These are phyloP conservation scores for Dufourea novaeangliae DNA, from an alignment of 1,140 invertebrate species.

Conservation along the genomic window DNA sequence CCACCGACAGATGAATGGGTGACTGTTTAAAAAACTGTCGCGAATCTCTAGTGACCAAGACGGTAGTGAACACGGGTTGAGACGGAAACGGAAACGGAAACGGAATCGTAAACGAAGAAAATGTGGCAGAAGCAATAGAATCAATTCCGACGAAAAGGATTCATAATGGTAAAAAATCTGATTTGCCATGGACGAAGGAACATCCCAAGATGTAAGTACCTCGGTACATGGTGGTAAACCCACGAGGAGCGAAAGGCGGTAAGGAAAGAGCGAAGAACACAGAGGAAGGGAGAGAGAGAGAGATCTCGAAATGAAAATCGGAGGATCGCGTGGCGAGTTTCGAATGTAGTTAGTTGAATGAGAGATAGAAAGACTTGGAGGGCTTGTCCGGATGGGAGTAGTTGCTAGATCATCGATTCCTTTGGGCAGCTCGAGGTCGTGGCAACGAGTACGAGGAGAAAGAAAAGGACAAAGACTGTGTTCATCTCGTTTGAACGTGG, in stretches of 20 bases:
- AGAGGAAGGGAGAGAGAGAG: background rate
- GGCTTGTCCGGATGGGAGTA: constrained; percentile 56
- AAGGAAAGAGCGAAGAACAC: too few species aligned
- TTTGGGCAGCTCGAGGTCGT: constrained; percentile 21
- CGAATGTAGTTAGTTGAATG: constrained; percentile 1
- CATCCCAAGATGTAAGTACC: background rate
- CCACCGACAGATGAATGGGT: background rate
- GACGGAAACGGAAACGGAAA: background rate
- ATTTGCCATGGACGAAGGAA: background rate
- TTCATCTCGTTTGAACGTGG: background rate
- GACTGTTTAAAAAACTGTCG: background rate
- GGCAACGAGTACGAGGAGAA: constrained; percentile 6
- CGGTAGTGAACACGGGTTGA: background rate
- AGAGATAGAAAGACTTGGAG: constrained; percentile 20
- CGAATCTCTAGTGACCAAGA: background rate
- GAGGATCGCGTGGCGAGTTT: constrained; percentile 11
- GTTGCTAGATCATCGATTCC: constrained; percentile 19
- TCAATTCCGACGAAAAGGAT: background rate
- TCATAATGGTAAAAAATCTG: constrained; percentile 9
- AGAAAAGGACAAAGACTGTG: constrained; percentile 1
- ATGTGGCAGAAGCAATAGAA: background rate
- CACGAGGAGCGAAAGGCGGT: background rate
- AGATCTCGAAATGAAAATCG: constrained; percentile 22
- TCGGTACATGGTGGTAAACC: background rate
- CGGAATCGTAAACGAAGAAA: background rate